A percentile compares a stretch with the other conserved stretches of the same genome.
Evolutionary conservation across 1,140 invertebrate species (phyloP).

Genomic region (Macrosteles quadrilineatus): DNA sequence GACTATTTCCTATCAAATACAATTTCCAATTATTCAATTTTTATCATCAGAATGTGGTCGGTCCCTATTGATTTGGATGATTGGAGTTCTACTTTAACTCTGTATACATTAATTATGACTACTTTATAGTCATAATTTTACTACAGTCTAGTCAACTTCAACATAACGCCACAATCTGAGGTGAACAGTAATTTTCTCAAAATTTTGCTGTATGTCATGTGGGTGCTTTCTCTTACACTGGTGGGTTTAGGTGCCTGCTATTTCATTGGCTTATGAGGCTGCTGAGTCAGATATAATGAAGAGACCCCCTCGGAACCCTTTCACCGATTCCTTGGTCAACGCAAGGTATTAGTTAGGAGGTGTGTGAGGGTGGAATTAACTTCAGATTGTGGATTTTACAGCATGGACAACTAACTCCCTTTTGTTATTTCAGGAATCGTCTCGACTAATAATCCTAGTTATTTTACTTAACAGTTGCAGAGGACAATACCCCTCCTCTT

Average conservation of each 20-base stretch:
- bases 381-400: conserved; percentile 15
- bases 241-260: conserved; percentile 60
- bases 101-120: no score
- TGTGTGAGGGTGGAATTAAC: conserved; percentile 14
- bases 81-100: no score
- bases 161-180: no score
- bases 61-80: no score
- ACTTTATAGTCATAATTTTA: no score
- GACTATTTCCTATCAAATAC: no score
- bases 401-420: conserved; percentile 20
- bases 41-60: no score
- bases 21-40: no score
- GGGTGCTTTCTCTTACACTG: no score
- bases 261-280: conserved; percentile 80
- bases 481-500: background rate
- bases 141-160: no score
- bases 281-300: conserved; percentile 83
- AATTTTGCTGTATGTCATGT: no score
- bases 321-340: conserved; percentile 65
- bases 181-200: no score
- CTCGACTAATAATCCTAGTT: background rate
- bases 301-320: conserved; percentile 71
- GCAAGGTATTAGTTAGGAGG: conserved; percentile 55
- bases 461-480: background rate
- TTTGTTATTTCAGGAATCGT: conserved; percentile 1